Conservation (phyloP, 2,888 invertebrate genomes). For the Diaphora mendica region DNA sequence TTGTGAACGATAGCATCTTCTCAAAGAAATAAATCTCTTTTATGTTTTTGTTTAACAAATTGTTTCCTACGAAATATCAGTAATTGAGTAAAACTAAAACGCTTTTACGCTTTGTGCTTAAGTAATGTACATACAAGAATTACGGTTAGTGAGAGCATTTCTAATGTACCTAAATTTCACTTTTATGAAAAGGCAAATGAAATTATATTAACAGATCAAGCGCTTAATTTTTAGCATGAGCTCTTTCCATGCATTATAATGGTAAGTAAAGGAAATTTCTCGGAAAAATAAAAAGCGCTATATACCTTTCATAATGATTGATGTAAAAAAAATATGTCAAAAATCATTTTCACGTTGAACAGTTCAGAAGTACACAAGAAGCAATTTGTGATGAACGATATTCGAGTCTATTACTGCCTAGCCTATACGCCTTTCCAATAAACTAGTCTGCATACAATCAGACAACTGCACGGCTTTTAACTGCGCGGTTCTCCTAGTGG, state of each 20-base stretch:
- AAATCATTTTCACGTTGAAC: too few relatives aligned
- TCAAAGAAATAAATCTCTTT: background rate
- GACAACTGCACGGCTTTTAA: too few relatives aligned
- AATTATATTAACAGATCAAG: background rate
- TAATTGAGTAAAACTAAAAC: conserved; percentile 1
- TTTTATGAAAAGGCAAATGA: background rate
- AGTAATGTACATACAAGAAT: background rate
- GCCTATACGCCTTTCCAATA: too few relatives aligned
- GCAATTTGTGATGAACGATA: too few relatives aligned
- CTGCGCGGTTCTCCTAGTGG: too few relatives aligned
- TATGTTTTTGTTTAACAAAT: background rate
- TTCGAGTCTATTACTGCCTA: too few relatives aligned
- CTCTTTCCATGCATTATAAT: background rate
- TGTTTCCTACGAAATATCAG: background rate
- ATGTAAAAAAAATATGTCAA: background rate
- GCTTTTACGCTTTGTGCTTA: background rate
- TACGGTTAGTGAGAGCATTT: background rate
- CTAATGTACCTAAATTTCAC: background rate
- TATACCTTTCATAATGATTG: background rate
- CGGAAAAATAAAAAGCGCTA: background rate
- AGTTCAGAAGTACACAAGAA: too few relatives aligned
- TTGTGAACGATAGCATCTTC: background rate
- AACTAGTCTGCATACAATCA: too few relatives aligned
- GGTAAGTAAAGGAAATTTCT: background rate
- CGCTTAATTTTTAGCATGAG: background rate